Evolutionary conservation across 2,113 vertebrate species (phyloP), one percentile per base, ranked within the genome.

Genomic region (Chamaetylas fuelleborni): DNA sequence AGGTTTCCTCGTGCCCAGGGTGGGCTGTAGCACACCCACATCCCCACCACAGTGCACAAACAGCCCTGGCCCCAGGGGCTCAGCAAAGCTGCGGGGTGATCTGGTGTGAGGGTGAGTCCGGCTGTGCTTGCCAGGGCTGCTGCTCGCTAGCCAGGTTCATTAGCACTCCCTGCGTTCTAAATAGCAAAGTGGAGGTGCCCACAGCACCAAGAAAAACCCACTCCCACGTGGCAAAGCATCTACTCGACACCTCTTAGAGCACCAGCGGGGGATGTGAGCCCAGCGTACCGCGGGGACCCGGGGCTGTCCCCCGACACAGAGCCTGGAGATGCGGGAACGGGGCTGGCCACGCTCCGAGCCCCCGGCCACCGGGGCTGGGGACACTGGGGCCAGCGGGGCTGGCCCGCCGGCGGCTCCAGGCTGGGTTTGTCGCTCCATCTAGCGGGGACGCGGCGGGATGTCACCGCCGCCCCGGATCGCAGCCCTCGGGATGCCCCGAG

Each of bases 371-470:
- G 36, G n/a, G 69, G 4, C 70, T 9, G 70, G 61, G 45, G 61
- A 53, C 33, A 17, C 18, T 1, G 69, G 28, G 43, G 25, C 28
- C 28, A 53, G 56, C 64, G 45, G 77, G 51, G 53, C 69, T 74
- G 28, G 26, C 60, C 60, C 50, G 56, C 31, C 40, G 64, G 69
- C 34, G n/a, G 29, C 92, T 76, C 81, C 88, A 93, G 79, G 14
- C 88, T 88, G 92, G 84, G 56, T 92, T 53, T 91, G 92, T 60
- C 93, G 93, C 96, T 87, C 96, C 96, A 91, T 92, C 95, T 96
- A 96, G 96, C 18, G 96, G 96, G 92, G 70, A 93, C 77, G 3
- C 13, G 11, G 78, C 31, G 48, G 42, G 88, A 79, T 84, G 85
- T 58, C 94, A 16, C 56, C 20, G 19, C 42, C 9, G 9, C 42